phyloP scores from a whole-genome alignment of 2,888 invertebrate species.

The Torymus auratus region DNA sequence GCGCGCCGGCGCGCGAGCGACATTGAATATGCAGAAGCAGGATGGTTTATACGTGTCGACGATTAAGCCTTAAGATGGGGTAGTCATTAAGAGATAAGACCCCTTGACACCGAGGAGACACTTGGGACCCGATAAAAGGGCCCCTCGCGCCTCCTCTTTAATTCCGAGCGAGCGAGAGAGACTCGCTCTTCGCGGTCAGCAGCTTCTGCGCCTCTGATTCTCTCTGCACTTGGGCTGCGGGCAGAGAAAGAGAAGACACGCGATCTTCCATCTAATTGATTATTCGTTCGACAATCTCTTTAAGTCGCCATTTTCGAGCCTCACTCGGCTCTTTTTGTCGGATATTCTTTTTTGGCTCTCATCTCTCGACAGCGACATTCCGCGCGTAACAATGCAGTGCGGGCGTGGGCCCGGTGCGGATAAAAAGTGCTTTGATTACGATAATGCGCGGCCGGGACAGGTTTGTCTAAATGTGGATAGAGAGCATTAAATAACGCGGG shows the following conservation, averaged over 20 bases:
- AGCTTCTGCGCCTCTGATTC: conserved; percentile 2
- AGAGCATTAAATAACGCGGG: conserved; percentile 15
- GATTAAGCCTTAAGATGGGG: conserved; percentile 74
- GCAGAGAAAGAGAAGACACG: conserved; percentile 33
- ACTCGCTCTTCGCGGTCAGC: background rate
- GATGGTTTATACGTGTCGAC: conserved; percentile 76
- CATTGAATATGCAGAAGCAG: conserved; percentile 74
- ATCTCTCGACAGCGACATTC: conserved; percentile 31
- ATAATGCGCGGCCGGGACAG: conserved; percentile 3
- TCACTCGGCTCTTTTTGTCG: background rate
- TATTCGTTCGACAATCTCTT: conserved; percentile 59
- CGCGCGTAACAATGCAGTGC: conserved; percentile 42
- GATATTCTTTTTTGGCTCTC: background rate
- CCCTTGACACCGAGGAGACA: conserved; percentile 72
- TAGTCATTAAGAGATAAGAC: conserved; percentile 75
- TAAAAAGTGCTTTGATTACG: conserved; percentile 37
- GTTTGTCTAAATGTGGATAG: conserved; percentile 30
- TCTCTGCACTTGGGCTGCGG: conserved; percentile 22
- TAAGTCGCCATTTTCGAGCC: conserved; percentile 52
- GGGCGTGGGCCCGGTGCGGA: conserved; percentile 10
- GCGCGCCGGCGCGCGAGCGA: conserved; percentile 56
- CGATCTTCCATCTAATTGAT: conserved; percentile 58
- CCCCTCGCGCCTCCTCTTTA: conserved; percentile 54
- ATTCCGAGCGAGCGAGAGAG: conserved; percentile 1
- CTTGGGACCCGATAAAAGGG: conserved; percentile 67